Base-by-base conservation (phyloP, 2,113 vertebrate species). In the Euleptes europaea region DNA sequence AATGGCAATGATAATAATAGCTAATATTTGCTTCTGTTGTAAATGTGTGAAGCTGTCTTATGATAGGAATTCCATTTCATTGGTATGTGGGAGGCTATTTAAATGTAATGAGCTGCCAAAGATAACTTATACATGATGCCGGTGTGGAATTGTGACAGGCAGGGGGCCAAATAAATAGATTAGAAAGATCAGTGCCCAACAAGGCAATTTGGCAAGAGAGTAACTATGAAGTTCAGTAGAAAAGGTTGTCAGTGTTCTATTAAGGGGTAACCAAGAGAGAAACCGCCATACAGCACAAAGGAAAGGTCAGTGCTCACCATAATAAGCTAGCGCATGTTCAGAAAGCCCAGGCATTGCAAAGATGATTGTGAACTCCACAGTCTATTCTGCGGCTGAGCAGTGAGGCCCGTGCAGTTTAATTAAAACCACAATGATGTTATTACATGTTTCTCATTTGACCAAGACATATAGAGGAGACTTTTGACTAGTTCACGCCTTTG, bases 381-480 rank as follows among this genome's bases (percentile, higher is more conserved):
- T 33, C 31, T 78, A 38, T 49, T 65, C 82, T 66, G 85, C 40
- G 69, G 74, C 57, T 91, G 85, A 86, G 85, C 54, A 89, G 80
- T 84, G 75, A 94, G 84, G 71, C 75, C n/a, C 81, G 65, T 35
- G 19, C 90, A 33, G 63, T 92, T 92, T 92, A 76, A 90, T 89
- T 90, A 90, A 91, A 93, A 85, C 13, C 4, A 54, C 80, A 83
- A 44, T 38, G 54, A 89, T 79, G 44, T 33, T 89, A 88, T 86
- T 93, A 90, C 90, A 86, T 47, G 90, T 91, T 83, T 74, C 85
- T 91, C 80, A 93, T 91, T 91, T 93, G 82, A 69, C 85, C 77
- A 66, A 1, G 28, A 35, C 86, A 80, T 2, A 6, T 79, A 63
- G 26, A 84, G 11, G 42, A 78, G 17, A 74, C 74, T 93, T 80